Percentiles rank a stretch among this genome's conserved stretches.
phyloP scores from a whole-genome alignment of 2,113 vertebrate genomes.

The Rhea americana region DNA sequence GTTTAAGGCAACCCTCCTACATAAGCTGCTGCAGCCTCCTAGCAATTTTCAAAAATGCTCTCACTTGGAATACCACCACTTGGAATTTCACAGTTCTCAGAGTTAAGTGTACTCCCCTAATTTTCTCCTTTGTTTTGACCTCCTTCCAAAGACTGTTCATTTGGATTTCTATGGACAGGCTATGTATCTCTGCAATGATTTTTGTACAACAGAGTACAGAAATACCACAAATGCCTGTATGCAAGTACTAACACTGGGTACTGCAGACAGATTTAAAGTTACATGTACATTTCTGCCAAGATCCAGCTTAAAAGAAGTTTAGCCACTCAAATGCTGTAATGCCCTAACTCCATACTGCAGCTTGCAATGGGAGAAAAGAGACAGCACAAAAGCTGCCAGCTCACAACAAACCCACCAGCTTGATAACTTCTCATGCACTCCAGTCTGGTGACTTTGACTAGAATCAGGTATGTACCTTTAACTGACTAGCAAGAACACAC shows the following conservation, averaged over 20 bases:
- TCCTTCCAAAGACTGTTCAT: neutral
- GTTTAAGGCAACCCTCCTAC: neutral
- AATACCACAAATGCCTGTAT: neutral
- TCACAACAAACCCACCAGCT: neutral
- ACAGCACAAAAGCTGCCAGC: neutral
- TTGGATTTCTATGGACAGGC: neutral
- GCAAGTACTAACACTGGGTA: neutral
- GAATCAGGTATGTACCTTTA: neutral
- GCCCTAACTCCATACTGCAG: neutral
- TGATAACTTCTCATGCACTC: neutral
- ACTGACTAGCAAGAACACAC: neutral
- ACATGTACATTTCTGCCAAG: accelerated
- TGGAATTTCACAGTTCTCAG: neutral
- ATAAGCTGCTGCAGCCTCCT: neutral
- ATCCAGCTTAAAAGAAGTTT: neutral
- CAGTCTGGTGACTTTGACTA: neutral
- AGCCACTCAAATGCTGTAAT: neutral
- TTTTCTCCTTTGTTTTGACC: neutral
- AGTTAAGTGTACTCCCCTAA: neutral
- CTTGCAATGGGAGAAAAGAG: neutral
- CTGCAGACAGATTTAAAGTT: neutral
- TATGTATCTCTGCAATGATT: neutral
- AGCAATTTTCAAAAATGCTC: neutral
- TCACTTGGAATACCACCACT: neutral
- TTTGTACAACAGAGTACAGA: neutral